A percentile compares a stretch with the other conserved stretches of the same genome.
phyloP scores from a whole-genome alignment of 92 coral and sea anemone species.

The Scolanthus callimorphus region DNA sequence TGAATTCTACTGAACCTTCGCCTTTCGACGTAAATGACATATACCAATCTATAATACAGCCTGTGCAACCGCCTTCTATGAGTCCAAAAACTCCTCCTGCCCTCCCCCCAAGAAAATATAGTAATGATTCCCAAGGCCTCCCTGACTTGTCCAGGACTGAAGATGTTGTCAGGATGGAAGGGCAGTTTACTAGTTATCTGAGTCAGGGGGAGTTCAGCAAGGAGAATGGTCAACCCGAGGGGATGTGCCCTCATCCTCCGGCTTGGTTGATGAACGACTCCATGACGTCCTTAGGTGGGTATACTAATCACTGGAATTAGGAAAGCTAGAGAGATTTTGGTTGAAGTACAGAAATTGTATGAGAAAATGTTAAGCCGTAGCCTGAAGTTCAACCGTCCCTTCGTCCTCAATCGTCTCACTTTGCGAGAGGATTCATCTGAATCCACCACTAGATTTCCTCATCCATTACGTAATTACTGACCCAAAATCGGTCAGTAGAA shows the following conservation, averaged over 20 bases:
- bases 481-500: too few species aligned
- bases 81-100: constrained; percentile 38
- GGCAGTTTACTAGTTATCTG: constrained; percentile 43
- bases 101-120: constrained; percentile 41
- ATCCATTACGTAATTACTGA: too few species aligned
- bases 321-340: too few species aligned
- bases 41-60: constrained; percentile 50
- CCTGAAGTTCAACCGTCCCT: too few species aligned
- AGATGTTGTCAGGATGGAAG: constrained; percentile 34
- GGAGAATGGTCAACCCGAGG: constrained; percentile 7
- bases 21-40: constrained; percentile 37
- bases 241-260: constrained; percentile 17
- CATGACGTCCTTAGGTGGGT: constrained; percentile 32
- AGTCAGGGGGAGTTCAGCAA: not conserved
- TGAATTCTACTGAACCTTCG: constrained; percentile 32
- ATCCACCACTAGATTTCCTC: too few species aligned
- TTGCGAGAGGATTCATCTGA: too few species aligned
- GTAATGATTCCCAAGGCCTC: constrained; percentile 25
- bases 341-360: too few species aligned
- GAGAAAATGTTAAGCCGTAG: too few species aligned
- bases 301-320: too few species aligned
- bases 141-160: not conserved
- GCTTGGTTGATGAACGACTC: constrained; percentile 54
- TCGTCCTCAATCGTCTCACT: too few species aligned
- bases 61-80: constrained; percentile 19